A percentile compares a stretch with the other conserved stretches of the same genome.
These are phyloP conservation scores for Drosophila mojavensis DNA, from an alignment of 1,140 invertebrate species.

Conservation along the genomic window DNA sequence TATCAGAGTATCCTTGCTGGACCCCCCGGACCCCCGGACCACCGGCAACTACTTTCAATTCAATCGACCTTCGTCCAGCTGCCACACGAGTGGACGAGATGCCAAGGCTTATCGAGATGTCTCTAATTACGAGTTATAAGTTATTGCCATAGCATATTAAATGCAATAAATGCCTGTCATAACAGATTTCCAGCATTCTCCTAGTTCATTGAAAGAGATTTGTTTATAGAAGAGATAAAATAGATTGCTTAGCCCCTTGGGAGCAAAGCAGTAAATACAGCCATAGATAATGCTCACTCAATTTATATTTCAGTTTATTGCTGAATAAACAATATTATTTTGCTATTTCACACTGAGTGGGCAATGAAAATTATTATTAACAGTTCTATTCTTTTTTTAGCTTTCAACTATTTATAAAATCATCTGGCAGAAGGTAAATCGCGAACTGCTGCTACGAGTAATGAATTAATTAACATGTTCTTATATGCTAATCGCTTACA, in stretches of 20 bases:
- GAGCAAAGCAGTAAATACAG: too few species aligned
- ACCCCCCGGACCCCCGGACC: too few species aligned
- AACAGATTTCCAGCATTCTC: background rate
- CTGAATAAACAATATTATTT: conserved; percentile 7
- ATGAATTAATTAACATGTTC: conserved; percentile 3
- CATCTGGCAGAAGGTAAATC: background rate
- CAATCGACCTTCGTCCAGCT: background rate
- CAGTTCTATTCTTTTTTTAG: background rate
- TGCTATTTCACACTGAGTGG: background rate
- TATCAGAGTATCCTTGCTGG: conserved; percentile 43
- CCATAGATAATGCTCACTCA: background rate
- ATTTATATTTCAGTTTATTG: background rate
- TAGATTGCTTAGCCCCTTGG: background rate
- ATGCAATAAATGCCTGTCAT: conserved; percentile 3
- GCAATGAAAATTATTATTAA: background rate
- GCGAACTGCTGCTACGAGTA: background rate
- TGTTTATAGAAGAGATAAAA: background rate
- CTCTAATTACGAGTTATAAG: conserved; percentile 36
- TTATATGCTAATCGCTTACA: background rate
- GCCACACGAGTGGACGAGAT: conserved; percentile 8
- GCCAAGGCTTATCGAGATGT: conserved; percentile 24
- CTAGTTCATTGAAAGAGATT: too few species aligned
- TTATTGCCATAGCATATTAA: conserved; percentile 20
- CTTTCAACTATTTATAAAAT: background rate
- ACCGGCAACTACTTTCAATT: background rate